These are phyloP conservation scores for Euwallacea fornicatus DNA, from an alignment of 1,140 invertebrate species.

Conservation along the genomic window DNA sequence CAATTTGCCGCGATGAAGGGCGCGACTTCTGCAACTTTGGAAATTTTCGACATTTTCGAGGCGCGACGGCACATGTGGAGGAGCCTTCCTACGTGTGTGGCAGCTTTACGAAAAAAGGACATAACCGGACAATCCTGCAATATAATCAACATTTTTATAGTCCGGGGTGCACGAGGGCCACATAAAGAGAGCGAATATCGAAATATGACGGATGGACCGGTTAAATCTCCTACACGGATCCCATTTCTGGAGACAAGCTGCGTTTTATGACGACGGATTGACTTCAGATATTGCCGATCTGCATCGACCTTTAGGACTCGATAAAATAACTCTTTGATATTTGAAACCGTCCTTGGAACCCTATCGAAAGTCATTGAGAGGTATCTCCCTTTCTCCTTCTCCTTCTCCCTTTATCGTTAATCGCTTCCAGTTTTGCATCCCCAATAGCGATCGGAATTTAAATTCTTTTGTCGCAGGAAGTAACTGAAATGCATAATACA, in stretches of 20 bases:
- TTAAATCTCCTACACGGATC: conserved; percentile 24
- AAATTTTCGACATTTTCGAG: background rate
- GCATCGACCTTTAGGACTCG: no score
- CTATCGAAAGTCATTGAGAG: no score
- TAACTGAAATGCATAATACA: conserved; percentile 24
- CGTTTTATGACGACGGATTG: conserved; percentile 27
- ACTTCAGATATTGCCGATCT: background rate
- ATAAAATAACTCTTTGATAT: no score
- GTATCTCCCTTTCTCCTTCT: no score
- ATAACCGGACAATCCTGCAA: conserved; percentile 27
- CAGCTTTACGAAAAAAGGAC: conserved; percentile 3
- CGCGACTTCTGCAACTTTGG: no score
- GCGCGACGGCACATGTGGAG: background rate
- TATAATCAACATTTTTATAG: conserved; percentile 35
- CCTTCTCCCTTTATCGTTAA: no score
- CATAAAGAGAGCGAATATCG: conserved; percentile 32
- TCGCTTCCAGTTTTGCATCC: no score
- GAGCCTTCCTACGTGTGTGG: background rate
- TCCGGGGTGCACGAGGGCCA: background rate
- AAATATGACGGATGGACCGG: conserved; percentile 31
- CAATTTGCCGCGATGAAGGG: no score
- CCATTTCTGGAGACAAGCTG: conserved; percentile 29
- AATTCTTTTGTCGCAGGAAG: conserved; percentile 29
- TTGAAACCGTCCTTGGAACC: no score
- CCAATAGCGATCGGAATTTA: conserved; percentile 12